phyloP scores from a whole-genome alignment of 1,140 invertebrate genomes.

The Coenobita brevimanus region DNA sequence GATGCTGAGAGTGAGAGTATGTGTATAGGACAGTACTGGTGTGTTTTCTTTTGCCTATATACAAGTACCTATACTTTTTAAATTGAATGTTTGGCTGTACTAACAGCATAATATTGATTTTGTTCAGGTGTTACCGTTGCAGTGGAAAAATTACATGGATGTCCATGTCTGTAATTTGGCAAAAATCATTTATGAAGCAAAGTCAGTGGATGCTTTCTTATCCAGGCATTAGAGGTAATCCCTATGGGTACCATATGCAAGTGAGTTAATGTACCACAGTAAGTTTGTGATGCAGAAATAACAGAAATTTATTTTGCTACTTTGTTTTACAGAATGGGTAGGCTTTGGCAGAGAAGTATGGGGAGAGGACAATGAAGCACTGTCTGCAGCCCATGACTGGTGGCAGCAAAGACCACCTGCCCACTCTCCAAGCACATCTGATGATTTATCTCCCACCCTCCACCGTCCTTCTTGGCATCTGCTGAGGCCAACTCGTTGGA shows the following conservation, averaged over 20 bases:
- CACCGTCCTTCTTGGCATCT: neutral
- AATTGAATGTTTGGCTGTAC: neutral
- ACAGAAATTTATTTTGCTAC: too few relatives aligned
- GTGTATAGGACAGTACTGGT: too few relatives aligned
- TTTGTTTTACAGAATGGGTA: neutral
- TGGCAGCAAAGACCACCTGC: neutral
- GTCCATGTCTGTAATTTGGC: neutral
- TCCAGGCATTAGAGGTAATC: too few relatives aligned
- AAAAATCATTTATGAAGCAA: neutral
- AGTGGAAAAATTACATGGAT: neutral
- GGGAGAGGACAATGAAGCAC: neutral
- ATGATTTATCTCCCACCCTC: slow-evolving; percentile 22
- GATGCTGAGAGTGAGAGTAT: too few relatives aligned
- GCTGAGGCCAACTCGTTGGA: neutral
- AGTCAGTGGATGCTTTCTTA: neutral
- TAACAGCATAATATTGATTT: too few relatives aligned
- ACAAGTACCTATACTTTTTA: neutral
- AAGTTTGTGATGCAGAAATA: neutral
- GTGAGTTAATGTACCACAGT: too few relatives aligned
- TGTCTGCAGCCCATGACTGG: neutral
- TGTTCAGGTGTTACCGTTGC: neutral
- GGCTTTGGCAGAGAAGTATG: neutral
- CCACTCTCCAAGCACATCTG: neutral
- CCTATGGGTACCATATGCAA: too few relatives aligned
- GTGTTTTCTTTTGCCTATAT: too few relatives aligned